Base-by-base conservation (phyloP, 2,113 vertebrate species). In the Hyaena hyaena region DNA sequence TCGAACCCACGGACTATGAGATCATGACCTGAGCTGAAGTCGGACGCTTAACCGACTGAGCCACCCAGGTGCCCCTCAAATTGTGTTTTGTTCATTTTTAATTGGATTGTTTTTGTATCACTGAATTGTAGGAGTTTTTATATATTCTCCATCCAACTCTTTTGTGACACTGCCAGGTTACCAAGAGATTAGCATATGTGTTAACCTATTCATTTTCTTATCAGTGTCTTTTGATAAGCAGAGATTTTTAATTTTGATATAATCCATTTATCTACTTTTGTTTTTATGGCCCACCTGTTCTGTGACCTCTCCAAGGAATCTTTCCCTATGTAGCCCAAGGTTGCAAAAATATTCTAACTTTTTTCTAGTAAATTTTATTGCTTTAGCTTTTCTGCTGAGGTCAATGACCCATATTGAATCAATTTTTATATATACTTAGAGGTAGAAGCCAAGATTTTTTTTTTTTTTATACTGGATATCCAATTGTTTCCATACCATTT, bases 321-420 rank as follows among this genome's bases (percentile, higher is more conserved):
- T 95, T 93, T 90, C 26, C 28, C 76, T 71, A 81, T 11, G 43
- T 48, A 48, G 14, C 7, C 26, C 26, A 63, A 76, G 33, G 35
- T 50, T 61, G 35, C 33, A 90, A 93, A 97, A 74, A 82, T 45
- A 63, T 35, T 77, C 45, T 93, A 0, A 7, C 24, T 65, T n/a
- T 95, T 90, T 63, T 45, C 45, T 53, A 95, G 58, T 39, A 66
- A 66, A 86, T 90, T 88, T 88, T 89, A 84, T 83, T 77, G 65
- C 61, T 73, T 93, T 82, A 58, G 16, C 26, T 87, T 91, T 95
- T 66, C 83, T 14, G 4, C 90, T 83, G 90, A 68, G 4, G 35
- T 94, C 74, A 95, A 12, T 50, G 50, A 65, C 10, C 58, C 55
- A 83, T 35, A 89, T 10, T 82, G 76, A 97, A 92, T 17, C 81